Conservation (phyloP, 2,797 vertebrate species). For the Sebastes paucispinis region DNA sequence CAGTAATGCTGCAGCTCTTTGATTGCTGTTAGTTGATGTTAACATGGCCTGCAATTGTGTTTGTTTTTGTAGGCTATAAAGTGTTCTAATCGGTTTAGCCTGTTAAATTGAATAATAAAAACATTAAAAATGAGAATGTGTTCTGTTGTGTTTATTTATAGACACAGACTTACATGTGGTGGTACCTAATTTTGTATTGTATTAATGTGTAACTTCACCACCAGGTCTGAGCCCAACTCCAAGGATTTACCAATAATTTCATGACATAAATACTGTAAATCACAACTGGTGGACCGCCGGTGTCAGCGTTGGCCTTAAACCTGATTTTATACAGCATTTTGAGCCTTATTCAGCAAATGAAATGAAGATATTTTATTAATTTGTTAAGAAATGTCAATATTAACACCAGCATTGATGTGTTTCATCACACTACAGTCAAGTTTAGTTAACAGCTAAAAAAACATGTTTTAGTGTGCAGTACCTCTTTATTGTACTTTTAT, state of each 20-base stretch:
- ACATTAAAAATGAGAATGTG: background rate
- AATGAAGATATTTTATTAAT: background rate
- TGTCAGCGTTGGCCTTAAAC: background rate
- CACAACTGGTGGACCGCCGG: background rate
- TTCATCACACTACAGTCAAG: background rate
- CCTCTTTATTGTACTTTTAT: background rate
- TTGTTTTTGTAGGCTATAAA: background rate
- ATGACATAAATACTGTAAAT: background rate
- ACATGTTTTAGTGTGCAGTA: background rate
- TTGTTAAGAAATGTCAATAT: background rate
- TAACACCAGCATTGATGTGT: background rate
- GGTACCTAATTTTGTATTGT: background rate
- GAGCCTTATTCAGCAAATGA: background rate
- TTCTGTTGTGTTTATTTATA: background rate
- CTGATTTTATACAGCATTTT: background rate
- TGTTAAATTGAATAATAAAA: conserved; percentile 3
- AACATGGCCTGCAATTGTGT: background rate
- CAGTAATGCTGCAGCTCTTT: background rate
- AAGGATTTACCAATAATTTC: background rate
- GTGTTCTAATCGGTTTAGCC: background rate
- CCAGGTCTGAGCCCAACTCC: background rate
- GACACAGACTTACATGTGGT: background rate
- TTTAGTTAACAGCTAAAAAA: background rate
- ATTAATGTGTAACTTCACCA: background rate
- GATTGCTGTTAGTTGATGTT: background rate